These are phyloP conservation scores for Saguinus midas DNA, from an alignment of 2,113 vertebrate genomes.

Conservation along the genomic window DNA sequence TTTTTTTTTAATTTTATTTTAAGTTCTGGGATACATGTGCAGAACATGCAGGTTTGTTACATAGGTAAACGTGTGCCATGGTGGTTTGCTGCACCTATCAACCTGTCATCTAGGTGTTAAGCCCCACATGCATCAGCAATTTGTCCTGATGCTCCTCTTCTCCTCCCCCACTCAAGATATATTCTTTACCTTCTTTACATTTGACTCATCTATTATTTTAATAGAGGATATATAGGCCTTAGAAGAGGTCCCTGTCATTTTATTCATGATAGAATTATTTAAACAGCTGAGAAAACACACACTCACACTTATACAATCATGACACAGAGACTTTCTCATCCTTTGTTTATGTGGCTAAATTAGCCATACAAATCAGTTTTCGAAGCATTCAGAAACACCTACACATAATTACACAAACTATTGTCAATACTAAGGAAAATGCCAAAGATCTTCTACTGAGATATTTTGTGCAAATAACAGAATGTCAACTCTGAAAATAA, in stretches of 20 bases:
- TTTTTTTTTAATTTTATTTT: too few species aligned
- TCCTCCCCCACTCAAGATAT: not conserved
- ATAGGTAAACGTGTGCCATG: too few species aligned
- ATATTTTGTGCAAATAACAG: conserved; percentile 46
- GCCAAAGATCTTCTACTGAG: conserved; percentile 14
- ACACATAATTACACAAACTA: conserved; percentile 59
- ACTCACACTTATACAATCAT: not conserved
- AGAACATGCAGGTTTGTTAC: too few species aligned
- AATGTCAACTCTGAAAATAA: conserved; percentile 31
- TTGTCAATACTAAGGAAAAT: conserved; percentile 1
- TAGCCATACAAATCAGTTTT: conserved; percentile 55
- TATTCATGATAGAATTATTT: not conserved
- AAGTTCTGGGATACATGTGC: too few species aligned
- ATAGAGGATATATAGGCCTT: not conserved
- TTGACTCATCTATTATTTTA: not conserved
- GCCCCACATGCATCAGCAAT: too few species aligned
- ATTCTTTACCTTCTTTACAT: not conserved
- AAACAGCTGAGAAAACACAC: not conserved
- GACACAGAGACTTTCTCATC: not conserved
- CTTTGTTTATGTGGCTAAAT: conserved; percentile 40
- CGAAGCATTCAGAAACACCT: conserved; percentile 27
- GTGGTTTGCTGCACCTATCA: too few species aligned
- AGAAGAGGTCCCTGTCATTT: not conserved
- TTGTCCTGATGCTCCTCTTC: too few species aligned
- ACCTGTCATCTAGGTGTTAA: too few species aligned